Percentiles rank a stretch among this genome's conserved stretches.
Evolutionary conservation across 2,888 invertebrate genomes (phyloP).

Genomic region (Prosapia bicincta): DNA sequence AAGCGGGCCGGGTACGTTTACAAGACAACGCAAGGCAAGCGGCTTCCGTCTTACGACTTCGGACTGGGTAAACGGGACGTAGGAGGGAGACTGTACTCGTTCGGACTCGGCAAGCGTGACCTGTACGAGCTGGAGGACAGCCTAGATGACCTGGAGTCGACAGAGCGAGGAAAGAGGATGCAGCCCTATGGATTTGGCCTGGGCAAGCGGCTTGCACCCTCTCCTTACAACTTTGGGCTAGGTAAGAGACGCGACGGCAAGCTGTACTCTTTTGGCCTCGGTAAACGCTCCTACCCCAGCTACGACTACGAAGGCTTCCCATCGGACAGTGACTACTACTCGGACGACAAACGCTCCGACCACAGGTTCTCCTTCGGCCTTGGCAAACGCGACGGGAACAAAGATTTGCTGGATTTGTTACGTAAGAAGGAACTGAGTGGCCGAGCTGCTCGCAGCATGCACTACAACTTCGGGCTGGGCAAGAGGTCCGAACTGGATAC

Average conservation of each 20-base stretch:
- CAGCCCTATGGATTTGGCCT: slow-evolving; percentile 54
- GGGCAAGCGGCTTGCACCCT: slow-evolving; percentile 50
- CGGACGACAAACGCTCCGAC: slow-evolving; percentile 21
- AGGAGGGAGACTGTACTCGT: slow-evolving; percentile 47
- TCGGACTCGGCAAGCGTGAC: slow-evolving; percentile 56
- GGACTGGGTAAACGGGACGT: slow-evolving; percentile 49
- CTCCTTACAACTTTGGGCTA: slow-evolving; percentile 42
- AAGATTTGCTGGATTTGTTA: slow-evolving; percentile 8
- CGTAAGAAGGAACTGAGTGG: slow-evolving; percentile 8
- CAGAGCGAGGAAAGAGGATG: slow-evolving; percentile 32
- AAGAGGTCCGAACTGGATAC: slow-evolving; percentile 47
- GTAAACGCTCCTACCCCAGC: slow-evolving; percentile 23
- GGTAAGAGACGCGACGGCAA: slow-evolving; percentile 34
- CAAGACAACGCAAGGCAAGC: slow-evolving; percentile 57
- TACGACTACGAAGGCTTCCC: neutral
- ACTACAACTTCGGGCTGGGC: slow-evolving; percentile 57
- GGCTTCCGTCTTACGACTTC: slow-evolving; percentile 54
- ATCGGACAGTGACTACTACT: neutral
- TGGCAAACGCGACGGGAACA: slow-evolving; percentile 49
- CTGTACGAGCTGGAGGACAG: slow-evolving; percentile 15
- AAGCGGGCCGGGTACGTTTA: slow-evolving; percentile 55
- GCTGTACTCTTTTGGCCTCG: slow-evolving; percentile 34
- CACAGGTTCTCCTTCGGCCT: slow-evolving; percentile 37
- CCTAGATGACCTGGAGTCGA: slow-evolving; percentile 43
- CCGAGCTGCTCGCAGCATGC: slow-evolving; percentile 33